Conservation (phyloP, 2,113 vertebrate species). For the Craseonycteris thonglongyai region DNA sequence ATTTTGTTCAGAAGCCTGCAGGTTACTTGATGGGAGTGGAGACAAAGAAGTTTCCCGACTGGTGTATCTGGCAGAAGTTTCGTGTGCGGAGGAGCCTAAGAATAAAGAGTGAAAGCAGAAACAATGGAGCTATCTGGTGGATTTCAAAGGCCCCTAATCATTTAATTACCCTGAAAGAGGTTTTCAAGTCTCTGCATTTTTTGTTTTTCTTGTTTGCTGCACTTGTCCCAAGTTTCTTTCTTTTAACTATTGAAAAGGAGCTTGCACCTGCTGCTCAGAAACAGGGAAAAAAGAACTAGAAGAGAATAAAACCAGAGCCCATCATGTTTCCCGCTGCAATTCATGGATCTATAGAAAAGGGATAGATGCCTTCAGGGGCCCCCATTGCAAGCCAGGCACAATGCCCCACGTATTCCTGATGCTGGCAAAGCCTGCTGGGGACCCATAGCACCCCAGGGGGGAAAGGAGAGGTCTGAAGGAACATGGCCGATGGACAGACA, state of each 20-base stretch:
- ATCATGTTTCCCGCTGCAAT: background rate
- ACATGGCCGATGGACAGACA: accelerated
- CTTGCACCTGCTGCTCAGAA: constrained; percentile 64
- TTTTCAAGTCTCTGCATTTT: constrained; percentile 69
- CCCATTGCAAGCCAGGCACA: background rate
- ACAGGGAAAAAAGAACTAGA: background rate
- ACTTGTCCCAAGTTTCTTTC: constrained; percentile 41
- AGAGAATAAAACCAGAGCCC: background rate
- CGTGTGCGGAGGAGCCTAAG: background rate
- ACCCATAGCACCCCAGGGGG: background rate
- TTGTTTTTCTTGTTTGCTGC: constrained; percentile 21
- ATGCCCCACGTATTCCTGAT: accelerated
- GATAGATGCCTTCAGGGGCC: background rate
- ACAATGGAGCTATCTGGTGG: constrained; percentile 60
- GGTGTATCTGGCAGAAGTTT: constrained; percentile 16
- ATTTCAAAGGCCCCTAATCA: constrained; percentile 72
- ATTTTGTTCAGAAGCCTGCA: background rate
- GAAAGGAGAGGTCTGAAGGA: background rate
- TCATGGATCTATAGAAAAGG: background rate
- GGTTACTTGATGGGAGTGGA: background rate
- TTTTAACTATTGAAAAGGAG: constrained; percentile 46
- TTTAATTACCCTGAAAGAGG: constrained; percentile 77
- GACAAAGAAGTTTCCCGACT: background rate
- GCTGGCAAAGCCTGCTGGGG: background rate
- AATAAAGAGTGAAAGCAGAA: constrained; percentile 64